phyloP scores from a whole-genome alignment of 2,797 vertebrate species.

The Sylvilagus floridanus region DNA sequence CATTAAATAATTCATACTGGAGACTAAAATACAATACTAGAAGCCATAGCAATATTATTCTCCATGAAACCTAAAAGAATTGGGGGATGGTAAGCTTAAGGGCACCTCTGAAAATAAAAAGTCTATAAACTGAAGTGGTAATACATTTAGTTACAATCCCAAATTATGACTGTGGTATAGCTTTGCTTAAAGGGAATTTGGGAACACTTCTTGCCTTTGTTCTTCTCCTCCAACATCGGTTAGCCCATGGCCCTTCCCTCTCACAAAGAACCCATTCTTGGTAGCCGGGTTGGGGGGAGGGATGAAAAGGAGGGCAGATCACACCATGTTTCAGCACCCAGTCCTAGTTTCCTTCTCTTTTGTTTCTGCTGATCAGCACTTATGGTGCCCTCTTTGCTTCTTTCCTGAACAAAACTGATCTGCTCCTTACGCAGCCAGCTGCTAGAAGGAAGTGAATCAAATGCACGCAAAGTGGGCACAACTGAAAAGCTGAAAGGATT shows the following conservation, averaged over 20 bases:
- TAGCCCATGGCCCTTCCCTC: background rate
- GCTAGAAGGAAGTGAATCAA: slow-evolving; percentile 56
- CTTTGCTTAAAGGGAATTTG: slow-evolving; percentile 28
- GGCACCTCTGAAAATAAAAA: background rate
- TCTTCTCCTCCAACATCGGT: background rate
- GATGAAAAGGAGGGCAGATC: background rate
- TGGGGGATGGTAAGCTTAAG: slow-evolving; percentile 65
- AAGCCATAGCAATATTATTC: slow-evolving; percentile 30
- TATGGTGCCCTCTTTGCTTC: background rate
- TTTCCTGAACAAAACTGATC: slow-evolving; percentile 18
- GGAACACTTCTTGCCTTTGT: background rate
- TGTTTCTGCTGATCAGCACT: background rate
- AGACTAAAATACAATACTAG: slow-evolving; percentile 66
- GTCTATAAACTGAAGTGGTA: slow-evolving; percentile 1
- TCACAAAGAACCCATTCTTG: background rate
- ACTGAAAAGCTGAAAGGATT: slow-evolving; percentile 15
- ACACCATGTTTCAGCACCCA: background rate
- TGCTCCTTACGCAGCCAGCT: slow-evolving; percentile 18
- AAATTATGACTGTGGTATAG: slow-evolving; percentile 26
- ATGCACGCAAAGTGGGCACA: slow-evolving; percentile 42
- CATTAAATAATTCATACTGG: slow-evolving; percentile 74
- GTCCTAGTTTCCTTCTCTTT: background rate
- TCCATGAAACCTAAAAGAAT: slow-evolving; percentile 49
- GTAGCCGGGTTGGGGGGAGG: background rate
- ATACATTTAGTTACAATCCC: slow-evolving; percentile 38